These are phyloP conservation scores for Cyphomyrus discorhynchus DNA, from an alignment of 2,113 vertebrate genomes.

Conservation along the genomic window DNA sequence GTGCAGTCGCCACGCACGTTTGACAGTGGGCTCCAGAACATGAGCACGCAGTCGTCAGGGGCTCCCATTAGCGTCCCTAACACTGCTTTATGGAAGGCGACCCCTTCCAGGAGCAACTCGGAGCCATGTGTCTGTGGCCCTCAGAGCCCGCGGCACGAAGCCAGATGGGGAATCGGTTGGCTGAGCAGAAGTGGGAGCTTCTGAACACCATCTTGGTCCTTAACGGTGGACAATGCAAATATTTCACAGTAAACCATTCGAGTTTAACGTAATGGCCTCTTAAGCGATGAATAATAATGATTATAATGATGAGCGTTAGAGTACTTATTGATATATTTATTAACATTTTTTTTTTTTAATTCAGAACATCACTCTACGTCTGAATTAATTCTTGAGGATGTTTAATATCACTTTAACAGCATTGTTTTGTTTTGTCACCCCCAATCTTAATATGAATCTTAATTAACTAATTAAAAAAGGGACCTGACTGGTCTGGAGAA, in stretches of 20 bases:
- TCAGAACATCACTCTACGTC: background rate
- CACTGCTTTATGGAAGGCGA: background rate
- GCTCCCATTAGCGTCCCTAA: background rate
- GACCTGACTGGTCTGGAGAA: background rate
- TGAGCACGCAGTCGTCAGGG: background rate
- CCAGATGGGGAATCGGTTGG: background rate
- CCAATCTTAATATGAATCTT: background rate
- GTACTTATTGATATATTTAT: background rate
- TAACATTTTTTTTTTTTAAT: background rate
- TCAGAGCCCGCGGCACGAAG: background rate
- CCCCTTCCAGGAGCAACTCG: background rate
- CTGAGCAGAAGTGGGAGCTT: background rate
- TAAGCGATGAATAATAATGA: background rate
- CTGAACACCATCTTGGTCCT: background rate
- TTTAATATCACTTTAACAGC: background rate
- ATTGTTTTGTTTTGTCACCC: background rate
- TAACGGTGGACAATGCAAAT: background rate
- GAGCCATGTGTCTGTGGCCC: background rate
- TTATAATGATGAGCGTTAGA: background rate
- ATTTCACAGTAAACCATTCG: background rate
- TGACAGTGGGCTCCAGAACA: background rate
- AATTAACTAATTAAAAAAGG: background rate
- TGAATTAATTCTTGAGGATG: background rate
- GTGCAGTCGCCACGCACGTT: background rate
- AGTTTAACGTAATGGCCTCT: constrained; percentile 3